These are phyloP conservation scores for Triplophysa tibetana DNA, from an alignment of 2,113 vertebrate genomes.

Conservation along the genomic window DNA sequence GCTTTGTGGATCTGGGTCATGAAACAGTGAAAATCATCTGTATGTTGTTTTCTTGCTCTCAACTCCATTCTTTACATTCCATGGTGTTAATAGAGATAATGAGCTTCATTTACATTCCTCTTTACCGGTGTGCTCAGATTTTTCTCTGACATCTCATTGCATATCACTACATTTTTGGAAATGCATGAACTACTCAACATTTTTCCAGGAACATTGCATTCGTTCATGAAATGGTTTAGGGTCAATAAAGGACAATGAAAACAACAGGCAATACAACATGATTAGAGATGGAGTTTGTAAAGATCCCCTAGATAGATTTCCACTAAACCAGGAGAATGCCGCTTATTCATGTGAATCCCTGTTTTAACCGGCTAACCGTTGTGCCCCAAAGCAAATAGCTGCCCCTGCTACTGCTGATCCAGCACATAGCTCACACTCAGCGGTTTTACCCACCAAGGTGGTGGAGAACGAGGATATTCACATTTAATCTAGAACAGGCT, in stretches of 20 bases:
- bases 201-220: neutral
- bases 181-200: neutral
- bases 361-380: constrained; percentile 50
- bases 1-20: neutral
- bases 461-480: constrained; percentile 52
- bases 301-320: constrained; percentile 18
- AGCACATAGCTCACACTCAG: constrained; percentile 73
- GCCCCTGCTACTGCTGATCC: constrained; percentile 69
- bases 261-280: neutral
- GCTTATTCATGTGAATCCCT: constrained; percentile 63
- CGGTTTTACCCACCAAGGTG: constrained; percentile 62
- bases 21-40: neutral
- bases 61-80: too few relatives aligned
- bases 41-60: neutral
- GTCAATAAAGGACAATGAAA: constrained; percentile 1
- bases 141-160: neutral
- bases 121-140: neutral
- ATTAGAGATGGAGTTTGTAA: constrained; percentile 15
- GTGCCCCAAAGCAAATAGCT: constrained; percentile 69
- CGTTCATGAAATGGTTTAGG: neutral
- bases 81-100: neutral
- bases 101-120: constrained; percentile 3
- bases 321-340: constrained; percentile 68
- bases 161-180: neutral
- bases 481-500: too few relatives aligned